Base-by-base conservation (phyloP, 2,888 invertebrate genomes). In the Acanthacorydalis orientalis region DNA sequence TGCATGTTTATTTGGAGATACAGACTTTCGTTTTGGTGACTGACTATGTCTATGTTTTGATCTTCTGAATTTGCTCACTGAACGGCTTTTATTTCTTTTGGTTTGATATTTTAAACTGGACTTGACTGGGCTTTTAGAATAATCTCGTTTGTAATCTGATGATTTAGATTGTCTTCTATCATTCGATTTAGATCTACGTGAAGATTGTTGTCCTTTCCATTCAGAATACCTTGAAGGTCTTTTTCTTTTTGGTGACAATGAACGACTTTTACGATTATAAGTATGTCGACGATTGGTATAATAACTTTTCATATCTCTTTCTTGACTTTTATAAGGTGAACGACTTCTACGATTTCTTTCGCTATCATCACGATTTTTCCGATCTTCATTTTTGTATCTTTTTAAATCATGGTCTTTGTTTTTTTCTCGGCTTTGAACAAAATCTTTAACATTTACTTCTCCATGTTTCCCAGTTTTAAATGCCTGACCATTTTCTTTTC, bases 391-490 rank as follows among this genome's bases (percentile, higher is more conserved):
- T 14, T 45, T 33, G 12, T 45, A 23, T 8, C 31, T 37, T 16
- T 23, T 31, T 12, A 23, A 16, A 15, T 31, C 23, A 7, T 38
- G 38, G 38, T 46, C 35, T 7, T 37, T 9, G 8, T 11, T 46
- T 35, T 46, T 46, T 46, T 35, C 40, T 23, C 6, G 46, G 12
- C 31, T 41, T 31, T 16, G 44, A 31, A 41, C 16, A 31, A 3
- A 35, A 10, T 16, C 40, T 42, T 40, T 41, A 10, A 34, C 32
- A 31, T 16, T 40, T 57, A 50, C 16, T 50, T 7, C 53, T 51
- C 15, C 60, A 57, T 47, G 64, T 63, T 62, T 62, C 14, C 45
- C 49, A 15, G 37, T 16, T 46, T 47, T 48, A 31, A 31, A 35
- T 34, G 44, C 47, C 35, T 32, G 8, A 37, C 39, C 39, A 35